phyloP scores from a whole-genome alignment of 2,113 vertebrate genomes.

The Chaetodon auriga region DNA sequence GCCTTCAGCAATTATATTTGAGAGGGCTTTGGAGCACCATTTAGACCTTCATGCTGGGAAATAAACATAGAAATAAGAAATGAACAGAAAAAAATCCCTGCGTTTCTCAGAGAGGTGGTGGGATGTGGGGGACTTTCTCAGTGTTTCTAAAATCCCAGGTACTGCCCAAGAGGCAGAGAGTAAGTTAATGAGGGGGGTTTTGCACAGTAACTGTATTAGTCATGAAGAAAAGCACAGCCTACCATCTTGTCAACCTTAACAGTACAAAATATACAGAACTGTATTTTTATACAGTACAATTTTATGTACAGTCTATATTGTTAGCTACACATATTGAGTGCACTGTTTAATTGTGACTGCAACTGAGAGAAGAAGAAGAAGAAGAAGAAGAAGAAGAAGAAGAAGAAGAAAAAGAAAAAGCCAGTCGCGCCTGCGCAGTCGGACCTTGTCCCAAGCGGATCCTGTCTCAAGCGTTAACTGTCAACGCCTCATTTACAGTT shows the following conservation, averaged over 20 bases:
- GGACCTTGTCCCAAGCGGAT: no score
- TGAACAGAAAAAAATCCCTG: neutral
- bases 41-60: no score
- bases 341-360: neutral
- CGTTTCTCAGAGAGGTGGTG: neutral
- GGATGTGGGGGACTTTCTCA: neutral
- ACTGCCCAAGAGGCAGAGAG: no score
- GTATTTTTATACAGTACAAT: neutral
- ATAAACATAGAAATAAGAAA: neutral
- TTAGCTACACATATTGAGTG: no score
- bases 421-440: neutral
- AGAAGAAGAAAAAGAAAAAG: neutral
- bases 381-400: no score
- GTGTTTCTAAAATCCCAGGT: neutral
- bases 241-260: neutral
- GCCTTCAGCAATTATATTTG: no score
- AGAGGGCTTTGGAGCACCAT: no score
- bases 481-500: no score
- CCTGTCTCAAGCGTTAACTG: no score
- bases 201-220: neutral
- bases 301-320: neutral
- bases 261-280: no score
- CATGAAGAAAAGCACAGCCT: neutral
- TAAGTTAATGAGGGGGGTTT: neutral
- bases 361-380: neutral